Conservation (phyloP, 1,140 invertebrate genomes). For the Meloidogyne floridensis region DNA sequence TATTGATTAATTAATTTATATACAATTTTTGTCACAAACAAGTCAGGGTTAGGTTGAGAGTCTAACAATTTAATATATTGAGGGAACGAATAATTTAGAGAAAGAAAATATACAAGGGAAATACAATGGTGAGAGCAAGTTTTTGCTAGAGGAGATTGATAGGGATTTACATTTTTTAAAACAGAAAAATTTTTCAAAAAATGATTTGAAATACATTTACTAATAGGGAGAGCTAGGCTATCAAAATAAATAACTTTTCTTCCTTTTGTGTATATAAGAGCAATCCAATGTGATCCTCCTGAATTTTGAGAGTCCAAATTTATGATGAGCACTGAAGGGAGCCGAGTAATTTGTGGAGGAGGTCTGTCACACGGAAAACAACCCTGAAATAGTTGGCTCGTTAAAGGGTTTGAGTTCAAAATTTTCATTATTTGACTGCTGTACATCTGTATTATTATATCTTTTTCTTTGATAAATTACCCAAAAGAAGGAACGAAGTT, state of each 20-base stretch:
- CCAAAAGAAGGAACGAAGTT: not conserved
- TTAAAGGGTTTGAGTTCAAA: not conserved
- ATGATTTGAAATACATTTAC: not conserved
- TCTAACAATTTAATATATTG: not conserved
- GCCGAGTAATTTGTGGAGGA: not conserved
- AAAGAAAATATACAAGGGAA: not conserved
- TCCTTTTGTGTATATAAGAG: not conserved
- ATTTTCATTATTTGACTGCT: not conserved
- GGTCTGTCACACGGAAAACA: not conserved
- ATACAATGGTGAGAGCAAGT: not conserved
- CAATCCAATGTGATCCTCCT: not conserved
- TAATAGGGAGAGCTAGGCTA: not conserved
- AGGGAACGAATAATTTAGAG: not conserved
- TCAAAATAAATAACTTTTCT: not conserved
- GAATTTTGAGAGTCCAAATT: not conserved
- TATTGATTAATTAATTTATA: not conserved
- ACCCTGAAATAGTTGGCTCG: not conserved
- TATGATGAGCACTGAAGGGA: not conserved
- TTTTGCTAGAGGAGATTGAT: not conserved
- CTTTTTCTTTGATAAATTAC: not conserved
- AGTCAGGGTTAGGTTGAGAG: not conserved
- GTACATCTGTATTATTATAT: not conserved
- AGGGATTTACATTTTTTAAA: not conserved
- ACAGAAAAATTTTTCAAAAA: not conserved
- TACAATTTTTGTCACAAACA: not conserved